Conservation (phyloP, 2,797 vertebrate genomes). For the Melanotaenia maccullochi region DNA sequence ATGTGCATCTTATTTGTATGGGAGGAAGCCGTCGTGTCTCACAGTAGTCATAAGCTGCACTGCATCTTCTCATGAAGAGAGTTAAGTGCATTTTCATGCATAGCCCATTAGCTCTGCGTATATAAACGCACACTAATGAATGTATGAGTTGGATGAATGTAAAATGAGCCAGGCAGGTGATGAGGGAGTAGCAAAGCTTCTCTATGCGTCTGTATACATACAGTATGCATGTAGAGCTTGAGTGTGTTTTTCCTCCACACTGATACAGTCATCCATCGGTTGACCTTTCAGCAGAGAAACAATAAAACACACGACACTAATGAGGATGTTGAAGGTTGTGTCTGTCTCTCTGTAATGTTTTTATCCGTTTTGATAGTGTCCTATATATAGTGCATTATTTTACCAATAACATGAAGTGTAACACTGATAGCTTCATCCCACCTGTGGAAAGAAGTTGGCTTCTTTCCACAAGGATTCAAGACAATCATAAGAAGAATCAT, state of each 20-base stretch:
- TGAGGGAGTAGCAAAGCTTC: conserved; percentile 28
- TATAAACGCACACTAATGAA: conserved; percentile 60
- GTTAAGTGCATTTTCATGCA: conserved; percentile 47
- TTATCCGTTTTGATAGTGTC: conserved; percentile 42
- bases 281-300: conserved; percentile 65
- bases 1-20: conserved; percentile 24
- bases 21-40: conserved; percentile 20
- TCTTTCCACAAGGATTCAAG: background rate
- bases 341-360: conserved; percentile 29
- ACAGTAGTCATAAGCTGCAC: conserved; percentile 28
- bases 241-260: conserved; percentile 24
- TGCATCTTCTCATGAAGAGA: conserved; percentile 23
- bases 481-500: background rate
- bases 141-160: conserved; percentile 41
- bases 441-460: background rate
- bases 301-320: conserved; percentile 58
- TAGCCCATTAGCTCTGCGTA: conserved; percentile 44
- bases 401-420: conserved; percentile 19
- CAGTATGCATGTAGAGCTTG: background rate
- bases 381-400: conserved; percentile 37
- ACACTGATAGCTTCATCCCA: conserved; percentile 14
- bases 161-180: conserved; percentile 51
- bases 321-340: conserved; percentile 46
- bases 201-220: background rate
- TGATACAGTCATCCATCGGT: conserved; percentile 40